phyloP scores from a whole-genome alignment of 2,113 vertebrate genomes.

The Amphiprion percula region DNA sequence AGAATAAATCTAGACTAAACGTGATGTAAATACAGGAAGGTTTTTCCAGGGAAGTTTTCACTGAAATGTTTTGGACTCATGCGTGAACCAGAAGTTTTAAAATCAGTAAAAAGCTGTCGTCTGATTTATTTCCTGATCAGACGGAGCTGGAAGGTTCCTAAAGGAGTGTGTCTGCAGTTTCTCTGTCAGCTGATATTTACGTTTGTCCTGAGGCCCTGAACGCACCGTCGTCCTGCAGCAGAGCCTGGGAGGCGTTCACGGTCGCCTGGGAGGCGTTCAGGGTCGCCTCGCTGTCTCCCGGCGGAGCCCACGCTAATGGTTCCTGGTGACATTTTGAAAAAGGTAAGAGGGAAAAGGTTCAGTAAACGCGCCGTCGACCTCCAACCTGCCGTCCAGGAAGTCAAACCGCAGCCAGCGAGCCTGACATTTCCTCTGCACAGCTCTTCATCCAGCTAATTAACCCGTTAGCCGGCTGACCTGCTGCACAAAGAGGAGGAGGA shows the following conservation, averaged over 20 bases:
- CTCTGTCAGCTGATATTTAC: neutral
- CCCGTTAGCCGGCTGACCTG: constrained; percentile 75
- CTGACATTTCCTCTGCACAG: constrained; percentile 81
- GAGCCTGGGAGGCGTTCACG: constrained; percentile 1
- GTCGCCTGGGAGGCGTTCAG: neutral
- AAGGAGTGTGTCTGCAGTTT: neutral
- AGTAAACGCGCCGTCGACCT: constrained; percentile 71
- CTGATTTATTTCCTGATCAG: neutral
- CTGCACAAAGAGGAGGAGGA: constrained; percentile 13
- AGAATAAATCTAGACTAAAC: too few species aligned
- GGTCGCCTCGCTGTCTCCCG: constrained; percentile 7
- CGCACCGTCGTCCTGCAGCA: neutral
- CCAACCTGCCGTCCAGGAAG: constrained; percentile 76
- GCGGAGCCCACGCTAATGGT: constrained; percentile 55
- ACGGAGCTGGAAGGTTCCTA: too few species aligned
- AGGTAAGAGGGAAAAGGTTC: constrained; percentile 79
- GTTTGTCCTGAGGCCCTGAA: neutral
- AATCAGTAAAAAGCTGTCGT: neutral
- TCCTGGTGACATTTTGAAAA: constrained; percentile 84
- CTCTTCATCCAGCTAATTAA: constrained; percentile 83
- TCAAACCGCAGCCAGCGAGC: constrained; percentile 76
- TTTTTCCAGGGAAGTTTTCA: too few species aligned
- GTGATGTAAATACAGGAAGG: too few species aligned
- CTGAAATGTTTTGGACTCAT: neutral
- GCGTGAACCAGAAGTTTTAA: neutral